Evolutionary conservation across 2,797 vertebrate genomes (phyloP).

Genomic region (Hydrolagus colliei): DNA sequence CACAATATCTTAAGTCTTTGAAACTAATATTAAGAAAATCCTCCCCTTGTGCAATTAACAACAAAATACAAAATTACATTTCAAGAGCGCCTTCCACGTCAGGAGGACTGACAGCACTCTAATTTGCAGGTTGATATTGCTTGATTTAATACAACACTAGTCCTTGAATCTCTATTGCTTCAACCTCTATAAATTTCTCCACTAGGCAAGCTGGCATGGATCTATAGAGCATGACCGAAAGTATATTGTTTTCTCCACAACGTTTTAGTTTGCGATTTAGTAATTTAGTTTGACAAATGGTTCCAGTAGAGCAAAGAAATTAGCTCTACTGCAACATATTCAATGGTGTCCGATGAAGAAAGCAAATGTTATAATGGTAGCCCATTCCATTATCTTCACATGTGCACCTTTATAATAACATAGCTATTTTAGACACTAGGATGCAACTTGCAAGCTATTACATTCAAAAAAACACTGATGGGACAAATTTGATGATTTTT

Average conservation of each 20-base stretch:
- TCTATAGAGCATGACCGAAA: background rate
- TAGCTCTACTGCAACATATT: background rate
- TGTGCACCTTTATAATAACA: background rate
- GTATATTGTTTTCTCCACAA: background rate
- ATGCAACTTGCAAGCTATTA: background rate
- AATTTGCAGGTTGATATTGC: background rate
- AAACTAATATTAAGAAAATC: too few species aligned
- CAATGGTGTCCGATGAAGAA: background rate
- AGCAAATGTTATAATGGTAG: background rate
- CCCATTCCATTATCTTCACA: background rate
- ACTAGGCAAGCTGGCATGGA: background rate
- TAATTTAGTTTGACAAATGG: background rate
- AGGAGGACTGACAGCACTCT: background rate
- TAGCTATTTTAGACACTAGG: too few species aligned
- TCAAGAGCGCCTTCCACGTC: too few species aligned
- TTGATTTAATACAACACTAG: background rate
- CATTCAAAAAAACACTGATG: background rate
- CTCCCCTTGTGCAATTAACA: too few species aligned
- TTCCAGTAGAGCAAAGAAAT: too few species aligned
- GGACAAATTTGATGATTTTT: background rate
- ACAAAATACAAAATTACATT: background rate
- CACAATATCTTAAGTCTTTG: background rate
- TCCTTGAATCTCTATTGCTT: background rate
- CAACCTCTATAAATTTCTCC: background rate
- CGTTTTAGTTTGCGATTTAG: background rate